These are phyloP conservation scores for Melieria crassipennis DNA, from an alignment of 2,888 invertebrate genomes.

Conservation along the genomic window DNA sequence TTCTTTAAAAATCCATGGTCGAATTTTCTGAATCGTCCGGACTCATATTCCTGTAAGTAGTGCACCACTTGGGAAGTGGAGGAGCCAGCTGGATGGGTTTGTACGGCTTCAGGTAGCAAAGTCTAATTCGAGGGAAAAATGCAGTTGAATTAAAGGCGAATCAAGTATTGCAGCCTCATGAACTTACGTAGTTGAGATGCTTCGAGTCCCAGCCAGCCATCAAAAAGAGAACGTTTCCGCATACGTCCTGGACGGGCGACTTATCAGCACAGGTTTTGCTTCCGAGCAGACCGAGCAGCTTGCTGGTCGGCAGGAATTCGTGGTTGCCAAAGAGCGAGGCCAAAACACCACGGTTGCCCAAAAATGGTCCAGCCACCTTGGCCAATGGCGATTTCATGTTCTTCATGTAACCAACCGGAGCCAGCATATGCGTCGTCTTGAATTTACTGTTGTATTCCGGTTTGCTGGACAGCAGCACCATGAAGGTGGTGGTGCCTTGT, in stretches of 20 bases:
- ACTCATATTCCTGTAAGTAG: conserved; percentile 45
- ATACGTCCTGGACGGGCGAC: conserved; percentile 39
- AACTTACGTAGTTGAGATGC: conserved; percentile 45
- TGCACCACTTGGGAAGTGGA: conserved; percentile 47
- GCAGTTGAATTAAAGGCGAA: not conserved
- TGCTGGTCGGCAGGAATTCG: conserved; percentile 71
- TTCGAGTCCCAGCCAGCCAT: conserved; percentile 44
- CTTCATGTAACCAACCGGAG: conserved; percentile 62
- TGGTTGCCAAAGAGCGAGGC: conserved; percentile 47
- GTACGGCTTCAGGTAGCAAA: conserved; percentile 32
- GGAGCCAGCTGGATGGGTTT: conserved; percentile 47
- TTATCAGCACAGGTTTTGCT: conserved; percentile 61
- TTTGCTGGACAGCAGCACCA: conserved; percentile 35
- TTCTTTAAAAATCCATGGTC: conserved; percentile 38
- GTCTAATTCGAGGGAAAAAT: conserved; percentile 30
- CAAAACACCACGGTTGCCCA: conserved; percentile 32
- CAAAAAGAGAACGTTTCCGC: conserved; percentile 42
- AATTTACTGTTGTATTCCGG: conserved; percentile 46
- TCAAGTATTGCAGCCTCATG: not conserved
- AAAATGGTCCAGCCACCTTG: conserved; percentile 58
- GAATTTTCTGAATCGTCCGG: conserved; percentile 42
- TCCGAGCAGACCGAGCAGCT: conserved; percentile 66
- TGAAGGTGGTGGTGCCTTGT: conserved; percentile 46
- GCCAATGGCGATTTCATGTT: conserved; percentile 66
- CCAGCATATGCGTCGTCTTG: conserved; percentile 45